Evolutionary conservation across 2,888 invertebrate genomes (phyloP).

Genomic region (Caradrina kadenii): DNA sequence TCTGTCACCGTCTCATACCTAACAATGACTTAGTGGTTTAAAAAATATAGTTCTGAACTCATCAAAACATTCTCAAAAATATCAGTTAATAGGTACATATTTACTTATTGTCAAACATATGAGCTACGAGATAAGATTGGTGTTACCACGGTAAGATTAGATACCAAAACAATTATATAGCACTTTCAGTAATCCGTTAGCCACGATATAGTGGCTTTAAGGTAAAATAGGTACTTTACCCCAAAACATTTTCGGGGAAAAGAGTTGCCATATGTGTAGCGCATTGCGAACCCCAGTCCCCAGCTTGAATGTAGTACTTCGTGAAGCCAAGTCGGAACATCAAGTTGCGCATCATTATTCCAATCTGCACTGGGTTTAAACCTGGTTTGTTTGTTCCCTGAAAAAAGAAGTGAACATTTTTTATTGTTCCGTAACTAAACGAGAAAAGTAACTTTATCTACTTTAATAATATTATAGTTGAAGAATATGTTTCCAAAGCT

Average conservation of each 20-base stretch:
- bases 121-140: background rate
- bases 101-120: background rate
- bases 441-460: background rate
- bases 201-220: constrained; percentile 2
- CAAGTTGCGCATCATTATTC: constrained; percentile 92
- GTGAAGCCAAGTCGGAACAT: constrained; percentile 93
- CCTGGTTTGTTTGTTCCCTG: constrained; percentile 91
- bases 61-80: no score
- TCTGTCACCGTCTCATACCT: no score
- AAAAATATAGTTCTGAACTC: background rate
- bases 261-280: constrained; percentile 91
- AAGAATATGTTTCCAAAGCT: no score
- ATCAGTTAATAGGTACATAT: background rate
- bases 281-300: constrained; percentile 94
- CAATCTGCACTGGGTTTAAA: constrained; percentile 90
- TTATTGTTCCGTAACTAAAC: background rate
- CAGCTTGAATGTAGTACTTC: constrained; percentile 93
- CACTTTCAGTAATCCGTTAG: background rate
- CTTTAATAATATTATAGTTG: no score
- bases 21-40: no score
- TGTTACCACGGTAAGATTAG: constrained; percentile 22
- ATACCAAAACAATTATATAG: constrained; percentile 6
- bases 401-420: constrained; percentile 31
- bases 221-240: constrained; percentile 72
- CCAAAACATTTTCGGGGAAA: constrained; percentile 91